A percentile compares a stretch with the other conserved stretches of the same genome.
Evolutionary conservation across 2,113 vertebrate species (phyloP).

Genomic region (Cyphomyrus discorhynchus): DNA sequence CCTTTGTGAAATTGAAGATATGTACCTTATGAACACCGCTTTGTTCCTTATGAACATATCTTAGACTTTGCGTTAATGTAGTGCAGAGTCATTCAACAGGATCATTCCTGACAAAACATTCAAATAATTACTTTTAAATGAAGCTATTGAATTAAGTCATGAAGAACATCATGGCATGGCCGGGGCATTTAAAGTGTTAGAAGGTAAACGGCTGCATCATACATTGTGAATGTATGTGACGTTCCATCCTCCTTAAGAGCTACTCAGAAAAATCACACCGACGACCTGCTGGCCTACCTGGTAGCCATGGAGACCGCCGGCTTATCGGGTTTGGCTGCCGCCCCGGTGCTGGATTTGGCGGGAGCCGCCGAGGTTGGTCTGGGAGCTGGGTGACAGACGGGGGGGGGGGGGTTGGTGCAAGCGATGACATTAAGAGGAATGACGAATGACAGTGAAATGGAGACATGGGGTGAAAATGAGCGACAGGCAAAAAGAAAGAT

Average conservation of each 20-base stretch:
- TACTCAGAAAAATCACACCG: background rate
- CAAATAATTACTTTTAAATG: background rate
- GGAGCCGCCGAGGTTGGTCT: constrained; percentile 30
- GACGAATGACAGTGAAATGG: background rate
- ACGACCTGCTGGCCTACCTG: constrained; percentile 44
- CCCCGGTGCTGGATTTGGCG: constrained; percentile 41
- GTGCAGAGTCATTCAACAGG: background rate
- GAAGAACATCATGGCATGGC: background rate
- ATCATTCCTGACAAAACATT: background rate
- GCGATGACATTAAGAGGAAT: background rate
- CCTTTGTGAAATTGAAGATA: background rate
- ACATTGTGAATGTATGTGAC: constrained; percentile 28
- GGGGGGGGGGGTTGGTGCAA: background rate
- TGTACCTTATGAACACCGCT: background rate
- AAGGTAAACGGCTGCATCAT: background rate
- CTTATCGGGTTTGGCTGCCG: constrained; percentile 36
- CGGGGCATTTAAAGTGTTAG: background rate
- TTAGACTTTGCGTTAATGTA: background rate
- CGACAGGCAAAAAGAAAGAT: background rate
- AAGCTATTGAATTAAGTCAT: background rate
- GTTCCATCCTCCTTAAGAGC: constrained; percentile 1
- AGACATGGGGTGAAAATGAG: constrained; percentile 11
- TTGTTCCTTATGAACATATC: background rate
- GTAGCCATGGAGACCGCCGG: constrained; percentile 40
- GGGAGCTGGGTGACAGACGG: constrained; percentile 14